Percentiles rank a stretch among this genome's conserved stretches.
These are phyloP conservation scores for Dryoscopus gambensis DNA, from an alignment of 2,113 vertebrate genomes.

Conservation along the genomic window DNA sequence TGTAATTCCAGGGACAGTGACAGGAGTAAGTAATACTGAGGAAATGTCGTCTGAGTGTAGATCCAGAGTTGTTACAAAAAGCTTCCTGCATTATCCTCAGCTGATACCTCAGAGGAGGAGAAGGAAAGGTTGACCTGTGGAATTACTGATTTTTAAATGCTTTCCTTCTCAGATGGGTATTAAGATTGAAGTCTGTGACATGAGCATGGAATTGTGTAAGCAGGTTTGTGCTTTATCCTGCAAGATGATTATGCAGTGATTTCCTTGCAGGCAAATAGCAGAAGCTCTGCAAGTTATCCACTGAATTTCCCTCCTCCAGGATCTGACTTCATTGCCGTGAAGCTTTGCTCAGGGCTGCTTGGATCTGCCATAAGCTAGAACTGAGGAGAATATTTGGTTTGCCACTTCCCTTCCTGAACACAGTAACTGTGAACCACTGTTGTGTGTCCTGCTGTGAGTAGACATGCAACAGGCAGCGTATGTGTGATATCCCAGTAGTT, in stretches of 20 bases:
- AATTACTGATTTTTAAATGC: background rate
- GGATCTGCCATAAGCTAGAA: background rate
- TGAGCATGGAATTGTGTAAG: background rate
- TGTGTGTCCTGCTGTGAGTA: background rate
- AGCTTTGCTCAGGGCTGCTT: background rate
- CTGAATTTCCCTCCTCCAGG: background rate
- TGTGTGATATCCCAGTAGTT: background rate
- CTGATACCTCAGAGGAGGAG: background rate
- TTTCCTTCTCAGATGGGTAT: background rate
- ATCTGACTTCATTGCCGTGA: background rate
- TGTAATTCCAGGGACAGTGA: background rate
- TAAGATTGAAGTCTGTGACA: background rate
- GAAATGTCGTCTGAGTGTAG: background rate
- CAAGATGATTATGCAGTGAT: background rate
- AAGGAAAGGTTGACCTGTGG: background rate
- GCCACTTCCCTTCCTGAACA: rapidly evolving
- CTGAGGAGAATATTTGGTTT: background rate
- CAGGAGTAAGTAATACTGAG: background rate
- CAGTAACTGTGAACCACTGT: background rate
- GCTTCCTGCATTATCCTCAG: background rate
- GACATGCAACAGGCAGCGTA: background rate
- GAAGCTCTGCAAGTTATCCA: background rate
- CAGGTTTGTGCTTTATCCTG: background rate
- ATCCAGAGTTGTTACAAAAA: background rate
- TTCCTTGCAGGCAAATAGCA: background rate